Evolutionary conservation across 2,888 invertebrate species (phyloP).

Genomic region (Listrodromus nycthemerus): DNA sequence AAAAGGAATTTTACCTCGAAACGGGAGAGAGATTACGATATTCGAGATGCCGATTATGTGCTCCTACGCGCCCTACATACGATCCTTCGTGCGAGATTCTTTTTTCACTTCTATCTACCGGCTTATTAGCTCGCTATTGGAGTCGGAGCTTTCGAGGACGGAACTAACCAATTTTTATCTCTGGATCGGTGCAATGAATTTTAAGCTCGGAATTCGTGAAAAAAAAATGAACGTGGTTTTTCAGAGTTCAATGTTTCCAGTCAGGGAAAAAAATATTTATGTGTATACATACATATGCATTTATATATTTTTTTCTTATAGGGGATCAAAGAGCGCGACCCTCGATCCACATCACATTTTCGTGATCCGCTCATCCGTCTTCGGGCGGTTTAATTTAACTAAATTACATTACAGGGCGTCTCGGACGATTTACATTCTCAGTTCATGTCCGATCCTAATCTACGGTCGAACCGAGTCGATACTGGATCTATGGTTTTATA

Average conservation of each 20-base stretch:
- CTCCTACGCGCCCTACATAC: neutral
- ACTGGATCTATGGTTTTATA: conserved; percentile 45
- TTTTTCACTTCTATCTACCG: neutral
- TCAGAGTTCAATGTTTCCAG: neutral
- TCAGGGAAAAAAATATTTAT: neutral
- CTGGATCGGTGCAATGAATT: neutral
- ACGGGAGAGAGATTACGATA: conserved; percentile 30
- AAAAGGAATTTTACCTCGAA: conserved; percentile 18
- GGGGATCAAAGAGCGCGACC: conserved; percentile 16
- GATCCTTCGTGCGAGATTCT: neutral
- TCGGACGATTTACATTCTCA: conserved; percentile 32
- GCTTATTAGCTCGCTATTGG: conserved; percentile 4
- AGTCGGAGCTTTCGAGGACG: neutral
- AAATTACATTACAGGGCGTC: neutral
- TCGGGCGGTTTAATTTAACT: neutral
- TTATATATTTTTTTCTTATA: neutral
- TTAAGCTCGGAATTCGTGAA: neutral
- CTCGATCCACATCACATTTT: conserved; percentile 20
- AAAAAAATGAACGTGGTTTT: neutral
- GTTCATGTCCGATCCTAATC: conserved; percentile 42
- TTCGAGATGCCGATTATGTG: neutral
- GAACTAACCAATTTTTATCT: neutral
- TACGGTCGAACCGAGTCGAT: conserved; percentile 29
- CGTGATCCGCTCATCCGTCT: neutral
- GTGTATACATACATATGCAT: neutral